A percentile compares a stretch with the other conserved stretches of the same genome.
Evolutionary conservation across 2,113 vertebrate species (phyloP).

Genomic region (Arothron firmamentum): DNA sequence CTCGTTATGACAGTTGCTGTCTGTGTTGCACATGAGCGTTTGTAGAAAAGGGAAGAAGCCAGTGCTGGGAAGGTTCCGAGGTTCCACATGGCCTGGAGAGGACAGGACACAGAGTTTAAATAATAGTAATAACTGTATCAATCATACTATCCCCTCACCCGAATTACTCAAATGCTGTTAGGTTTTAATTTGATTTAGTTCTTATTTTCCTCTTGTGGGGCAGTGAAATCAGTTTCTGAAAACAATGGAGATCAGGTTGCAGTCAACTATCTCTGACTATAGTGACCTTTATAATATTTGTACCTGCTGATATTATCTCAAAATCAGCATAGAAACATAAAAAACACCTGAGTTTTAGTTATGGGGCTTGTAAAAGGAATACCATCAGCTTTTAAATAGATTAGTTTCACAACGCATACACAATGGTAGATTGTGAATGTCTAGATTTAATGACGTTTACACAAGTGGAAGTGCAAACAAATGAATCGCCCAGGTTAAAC

Average conservation of each 20-base stretch:
- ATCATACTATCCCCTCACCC: not conserved
- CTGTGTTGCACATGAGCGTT: constrained; percentile 87
- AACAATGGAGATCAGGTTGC: not conserved
- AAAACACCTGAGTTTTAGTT: not conserved
- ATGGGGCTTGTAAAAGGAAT: not conserved
- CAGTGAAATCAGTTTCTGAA: not conserved
- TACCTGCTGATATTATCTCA: not conserved
- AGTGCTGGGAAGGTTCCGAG: constrained; percentile 89
- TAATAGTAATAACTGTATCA: not conserved
- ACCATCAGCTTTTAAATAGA: not conserved
- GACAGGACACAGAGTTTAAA: constrained; percentile 2
- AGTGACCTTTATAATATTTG: not conserved
- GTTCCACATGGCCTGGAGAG: constrained; percentile 84
- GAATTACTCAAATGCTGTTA: too few relatives aligned
- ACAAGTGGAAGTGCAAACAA: not conserved
- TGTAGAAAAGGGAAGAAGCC: constrained; percentile 94
- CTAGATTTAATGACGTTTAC: not conserved
- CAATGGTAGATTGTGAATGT: too few relatives aligned
- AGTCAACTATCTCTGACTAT: not conserved
- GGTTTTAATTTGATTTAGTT: too few relatives aligned
- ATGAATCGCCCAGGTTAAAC: not conserved
- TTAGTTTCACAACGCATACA: not conserved
- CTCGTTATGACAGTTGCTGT: constrained; percentile 80
- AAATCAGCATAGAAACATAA: not conserved
- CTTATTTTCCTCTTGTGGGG: too few relatives aligned